A percentile compares a stretch with the other conserved stretches of the same genome.
Evolutionary conservation across 2,113 vertebrate genomes (phyloP).

Genomic region (Sebastes fasciatus): DNA sequence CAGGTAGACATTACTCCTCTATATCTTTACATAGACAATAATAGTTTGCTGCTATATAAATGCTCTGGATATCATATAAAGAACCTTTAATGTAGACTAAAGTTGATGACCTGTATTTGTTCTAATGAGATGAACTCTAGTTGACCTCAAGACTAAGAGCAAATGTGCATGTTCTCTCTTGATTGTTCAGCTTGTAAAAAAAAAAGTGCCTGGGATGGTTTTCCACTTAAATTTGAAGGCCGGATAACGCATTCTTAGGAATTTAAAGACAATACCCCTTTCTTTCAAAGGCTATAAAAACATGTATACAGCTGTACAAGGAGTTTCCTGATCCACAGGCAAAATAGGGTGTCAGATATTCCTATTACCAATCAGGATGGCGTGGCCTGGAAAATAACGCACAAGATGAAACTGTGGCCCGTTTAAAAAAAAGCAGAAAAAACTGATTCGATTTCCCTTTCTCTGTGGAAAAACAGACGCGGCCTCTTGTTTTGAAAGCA

Average conservation of each 20-base stretch:
- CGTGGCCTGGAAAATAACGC: slow-evolving; percentile 78
- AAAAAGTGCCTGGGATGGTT: slow-evolving; percentile 71
- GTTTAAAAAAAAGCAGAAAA: slow-evolving; percentile 70
- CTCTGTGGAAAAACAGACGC: slow-evolving; percentile 81
- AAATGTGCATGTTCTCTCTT: slow-evolving; percentile 57
- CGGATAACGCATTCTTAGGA: slow-evolving; percentile 76
- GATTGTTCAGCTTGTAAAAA: slow-evolving; percentile 70
- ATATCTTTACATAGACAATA: no score
- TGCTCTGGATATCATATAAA: no score
- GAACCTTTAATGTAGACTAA: slow-evolving; percentile 3
- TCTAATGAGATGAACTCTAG: slow-evolving; percentile 61
- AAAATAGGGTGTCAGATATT: slow-evolving; percentile 82
- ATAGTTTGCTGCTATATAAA: no score
- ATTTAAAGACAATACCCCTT: slow-evolving; percentile 82
- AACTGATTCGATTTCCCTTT: slow-evolving; percentile 82
- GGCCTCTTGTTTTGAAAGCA: slow-evolving; percentile 82
- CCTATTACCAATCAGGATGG: slow-evolving; percentile 80
- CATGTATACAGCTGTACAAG: slow-evolving; percentile 81
- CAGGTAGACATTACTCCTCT: no score
- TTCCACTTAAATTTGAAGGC: slow-evolving; percentile 78
- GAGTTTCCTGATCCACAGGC: slow-evolving; percentile 82
- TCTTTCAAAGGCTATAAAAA: slow-evolving; percentile 81
- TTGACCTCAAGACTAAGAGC: slow-evolving; percentile 58
- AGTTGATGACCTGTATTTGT: slow-evolving; percentile 36
- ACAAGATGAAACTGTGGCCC: slow-evolving; percentile 69